A percentile compares a stretch with the other conserved stretches of the same genome.
These are phyloP conservation scores for Hypselothyrea guttata DNA, from an alignment of 2,888 invertebrate genomes.

Conservation along the genomic window DNA sequence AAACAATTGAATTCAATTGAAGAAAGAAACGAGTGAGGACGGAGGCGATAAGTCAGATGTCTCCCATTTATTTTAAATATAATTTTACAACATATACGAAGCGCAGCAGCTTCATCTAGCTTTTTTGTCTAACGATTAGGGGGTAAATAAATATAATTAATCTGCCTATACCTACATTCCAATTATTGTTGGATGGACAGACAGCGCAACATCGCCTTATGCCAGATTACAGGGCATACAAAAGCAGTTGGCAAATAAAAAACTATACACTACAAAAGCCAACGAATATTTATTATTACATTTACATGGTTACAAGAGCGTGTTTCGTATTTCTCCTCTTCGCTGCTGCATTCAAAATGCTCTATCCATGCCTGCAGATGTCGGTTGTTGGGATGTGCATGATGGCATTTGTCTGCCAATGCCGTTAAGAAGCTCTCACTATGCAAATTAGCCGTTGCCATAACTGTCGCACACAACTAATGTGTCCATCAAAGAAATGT, in stretches of 20 bases:
- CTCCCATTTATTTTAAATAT: too few species aligned
- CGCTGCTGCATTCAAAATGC: constrained; percentile 26
- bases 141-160: too few species aligned
- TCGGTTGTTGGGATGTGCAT: constrained; percentile 3
- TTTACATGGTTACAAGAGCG: constrained; percentile 57
- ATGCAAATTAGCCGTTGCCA: constrained; percentile 32
- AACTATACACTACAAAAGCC: constrained; percentile 54
- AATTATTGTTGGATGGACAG: too few species aligned
- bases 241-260: constrained; percentile 1
- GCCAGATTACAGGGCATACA: neutral
- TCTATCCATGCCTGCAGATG: constrained; percentile 18
- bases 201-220: too few species aligned
- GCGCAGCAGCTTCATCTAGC: too few species aligned
- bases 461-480: constrained; percentile 17
- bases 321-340: constrained; percentile 44
- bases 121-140: too few species aligned
- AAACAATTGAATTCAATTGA: too few species aligned
- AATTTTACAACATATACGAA: too few species aligned
- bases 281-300: constrained; percentile 74
- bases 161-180: too few species aligned
- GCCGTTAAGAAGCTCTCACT: constrained; percentile 15
- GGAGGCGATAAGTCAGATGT: too few species aligned
- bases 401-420: constrained; percentile 8
- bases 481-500: constrained; percentile 29
- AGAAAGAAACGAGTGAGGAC: too few species aligned